Conservation (phyloP, 35 echinoderm and acorn worm species). For the Eucidaris tribuloides region DNA sequence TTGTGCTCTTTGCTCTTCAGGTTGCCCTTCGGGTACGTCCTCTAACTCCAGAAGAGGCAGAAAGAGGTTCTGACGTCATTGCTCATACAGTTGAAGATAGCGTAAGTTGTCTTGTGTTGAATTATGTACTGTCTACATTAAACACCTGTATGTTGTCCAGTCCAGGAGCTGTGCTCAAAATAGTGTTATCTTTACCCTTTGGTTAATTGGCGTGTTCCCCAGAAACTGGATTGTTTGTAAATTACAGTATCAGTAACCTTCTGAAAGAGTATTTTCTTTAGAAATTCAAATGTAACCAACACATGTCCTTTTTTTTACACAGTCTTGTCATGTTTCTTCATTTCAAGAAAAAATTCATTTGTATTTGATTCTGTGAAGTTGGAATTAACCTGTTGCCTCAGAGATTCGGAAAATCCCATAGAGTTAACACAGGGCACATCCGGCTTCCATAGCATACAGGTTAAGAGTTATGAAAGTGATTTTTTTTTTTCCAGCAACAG, state of each 20-base stretch:
- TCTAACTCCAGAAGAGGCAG: slow-evolving; percentile 34
- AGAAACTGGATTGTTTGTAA: background rate
- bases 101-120: slow-evolving; percentile 28
- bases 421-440: no score
- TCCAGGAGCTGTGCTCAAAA: background rate
- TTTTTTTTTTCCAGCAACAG: no score
- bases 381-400: no score
- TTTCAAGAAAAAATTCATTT: no score
- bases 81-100: slow-evolving; percentile 67
- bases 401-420: no score
- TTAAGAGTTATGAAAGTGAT: no score
- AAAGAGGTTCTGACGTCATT: slow-evolving; percentile 27
- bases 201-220: background rate
- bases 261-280: background rate
- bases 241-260: background rate
- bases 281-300: no score
- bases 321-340: no score
- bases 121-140: background rate
- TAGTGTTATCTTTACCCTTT: background rate
- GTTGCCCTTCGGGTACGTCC: slow-evolving; percentile 73
- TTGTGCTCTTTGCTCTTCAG: no score
- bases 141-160: no score
- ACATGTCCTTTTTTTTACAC: background rate
- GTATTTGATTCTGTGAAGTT: no score
- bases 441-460: no score